phyloP scores from a whole-genome alignment of 2,113 vertebrate species.

The Nannospalax galili region DNA sequence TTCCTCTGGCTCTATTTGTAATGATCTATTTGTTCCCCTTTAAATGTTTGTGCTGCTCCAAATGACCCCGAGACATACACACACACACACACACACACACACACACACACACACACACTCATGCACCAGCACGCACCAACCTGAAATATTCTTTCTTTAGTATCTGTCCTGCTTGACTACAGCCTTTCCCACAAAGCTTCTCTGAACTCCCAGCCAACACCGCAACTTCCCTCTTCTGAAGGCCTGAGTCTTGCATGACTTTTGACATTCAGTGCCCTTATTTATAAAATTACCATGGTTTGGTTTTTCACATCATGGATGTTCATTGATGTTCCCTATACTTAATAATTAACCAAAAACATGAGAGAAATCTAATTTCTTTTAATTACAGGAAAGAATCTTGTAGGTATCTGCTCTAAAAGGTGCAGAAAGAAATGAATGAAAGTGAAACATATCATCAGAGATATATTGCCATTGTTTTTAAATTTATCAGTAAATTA shows the following conservation, averaged over 20 bases:
- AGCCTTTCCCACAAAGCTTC: background rate
- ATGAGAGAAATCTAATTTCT: background rate
- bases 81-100: too few relatives aligned
- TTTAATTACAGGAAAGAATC: slow-evolving; percentile 4
- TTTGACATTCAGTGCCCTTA: background rate
- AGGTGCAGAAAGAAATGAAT: background rate
- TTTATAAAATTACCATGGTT: background rate
- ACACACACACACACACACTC: too few relatives aligned
- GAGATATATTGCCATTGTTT: background rate
- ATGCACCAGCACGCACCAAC: background rate
- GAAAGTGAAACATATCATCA: background rate
- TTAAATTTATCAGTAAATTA: background rate
- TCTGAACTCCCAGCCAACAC: background rate
- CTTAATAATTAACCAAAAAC: background rate
- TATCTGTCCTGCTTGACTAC: background rate
- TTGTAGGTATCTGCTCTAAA: background rate
- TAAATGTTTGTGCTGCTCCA: background rate
- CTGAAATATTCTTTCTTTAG: background rate
- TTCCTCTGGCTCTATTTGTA: background rate
- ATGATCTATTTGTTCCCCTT: background rate
- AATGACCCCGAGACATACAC: background rate
- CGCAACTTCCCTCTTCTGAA: background rate
- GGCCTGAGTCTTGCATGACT: background rate
- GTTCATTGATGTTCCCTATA: background rate
- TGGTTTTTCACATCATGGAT: background rate